These are phyloP conservation scores for Cettia cetti DNA, from an alignment of 2,113 vertebrate genomes.

Conservation along the genomic window DNA sequence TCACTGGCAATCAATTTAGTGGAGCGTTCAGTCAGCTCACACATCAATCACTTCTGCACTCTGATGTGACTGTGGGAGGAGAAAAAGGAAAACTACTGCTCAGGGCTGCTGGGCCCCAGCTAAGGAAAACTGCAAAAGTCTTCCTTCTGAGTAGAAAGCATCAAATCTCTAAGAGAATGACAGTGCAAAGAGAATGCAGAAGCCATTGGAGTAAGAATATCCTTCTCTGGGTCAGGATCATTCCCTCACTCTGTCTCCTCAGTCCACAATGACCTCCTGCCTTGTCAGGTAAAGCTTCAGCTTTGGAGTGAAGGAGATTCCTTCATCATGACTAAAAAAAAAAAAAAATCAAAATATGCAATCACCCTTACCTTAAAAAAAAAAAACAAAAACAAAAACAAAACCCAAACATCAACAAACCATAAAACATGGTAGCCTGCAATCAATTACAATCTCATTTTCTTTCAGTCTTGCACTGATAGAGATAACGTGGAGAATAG, in stretches of 20 bases:
- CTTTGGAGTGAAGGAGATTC: not conserved
- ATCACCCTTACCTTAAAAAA: not conserved
- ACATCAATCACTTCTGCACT: not conserved
- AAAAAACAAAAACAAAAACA: too few relatives aligned
- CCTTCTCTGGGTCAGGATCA: not conserved
- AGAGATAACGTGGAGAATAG: not conserved
- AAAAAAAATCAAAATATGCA: not conserved
- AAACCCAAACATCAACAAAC: not conserved
- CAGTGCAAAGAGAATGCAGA: not conserved
- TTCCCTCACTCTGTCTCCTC: not conserved
- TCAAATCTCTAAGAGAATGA: not conserved
- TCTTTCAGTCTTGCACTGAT: not conserved
- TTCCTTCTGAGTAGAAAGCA: not conserved
- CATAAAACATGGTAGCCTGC: not conserved
- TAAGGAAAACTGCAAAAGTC: not conserved
- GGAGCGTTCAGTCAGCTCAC: not conserved
- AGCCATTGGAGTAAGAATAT: rapidly evolving
- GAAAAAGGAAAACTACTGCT: not conserved
- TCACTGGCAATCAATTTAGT: not conserved
- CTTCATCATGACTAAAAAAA: not conserved
- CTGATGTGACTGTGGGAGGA: not conserved
- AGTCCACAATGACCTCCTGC: not conserved
- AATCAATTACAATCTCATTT: not conserved
- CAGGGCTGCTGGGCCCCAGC: not conserved
- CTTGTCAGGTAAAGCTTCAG: not conserved